phyloP scores from a whole-genome alignment of 2,888 invertebrate species.

The Apodemia mormo region DNA sequence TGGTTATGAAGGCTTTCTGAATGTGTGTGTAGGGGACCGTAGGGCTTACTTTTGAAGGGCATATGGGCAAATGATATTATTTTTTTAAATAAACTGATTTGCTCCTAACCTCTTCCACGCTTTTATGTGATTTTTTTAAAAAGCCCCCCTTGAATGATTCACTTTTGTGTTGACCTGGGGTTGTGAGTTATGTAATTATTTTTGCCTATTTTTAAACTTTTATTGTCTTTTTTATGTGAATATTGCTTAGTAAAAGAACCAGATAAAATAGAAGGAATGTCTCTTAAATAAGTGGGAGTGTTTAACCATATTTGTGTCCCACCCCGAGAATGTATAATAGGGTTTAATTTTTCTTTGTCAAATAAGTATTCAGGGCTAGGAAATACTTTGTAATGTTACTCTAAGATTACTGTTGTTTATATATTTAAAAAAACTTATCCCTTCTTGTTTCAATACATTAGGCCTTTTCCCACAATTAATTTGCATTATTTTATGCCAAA shows the following conservation, averaged over 20 bases:
- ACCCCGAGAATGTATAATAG: constrained; percentile 21
- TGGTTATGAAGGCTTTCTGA: constrained; percentile 24
- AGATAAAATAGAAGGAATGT: neutral
- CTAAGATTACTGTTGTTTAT: constrained; percentile 8
- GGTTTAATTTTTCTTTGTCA: neutral
- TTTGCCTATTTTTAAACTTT: neutral
- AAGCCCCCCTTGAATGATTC: too few relatives aligned
- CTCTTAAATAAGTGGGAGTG: constrained; percentile 19
- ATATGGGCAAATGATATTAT: constrained; percentile 18
- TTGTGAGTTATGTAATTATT: neutral
- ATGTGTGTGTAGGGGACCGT: constrained; percentile 5
- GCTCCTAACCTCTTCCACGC: constrained; percentile 27
- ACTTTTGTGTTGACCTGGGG: neutral
- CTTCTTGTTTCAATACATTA: constrained; percentile 24
- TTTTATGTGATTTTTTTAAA: neutral
- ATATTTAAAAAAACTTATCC: constrained; percentile 22
- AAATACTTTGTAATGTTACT: constrained; percentile 12
- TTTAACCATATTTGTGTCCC: constrained; percentile 21
- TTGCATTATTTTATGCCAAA: constrained; percentile 17
- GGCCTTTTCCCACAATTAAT: constrained; percentile 24
- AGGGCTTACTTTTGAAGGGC: constrained; percentile 29
- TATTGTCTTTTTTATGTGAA: neutral
- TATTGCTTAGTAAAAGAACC: neutral
- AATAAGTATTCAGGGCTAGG: constrained; percentile 21
- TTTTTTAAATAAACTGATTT: constrained; percentile 20